Conservation (phyloP, 2,888 invertebrate species). For the Heliothis peltigera region DNA sequence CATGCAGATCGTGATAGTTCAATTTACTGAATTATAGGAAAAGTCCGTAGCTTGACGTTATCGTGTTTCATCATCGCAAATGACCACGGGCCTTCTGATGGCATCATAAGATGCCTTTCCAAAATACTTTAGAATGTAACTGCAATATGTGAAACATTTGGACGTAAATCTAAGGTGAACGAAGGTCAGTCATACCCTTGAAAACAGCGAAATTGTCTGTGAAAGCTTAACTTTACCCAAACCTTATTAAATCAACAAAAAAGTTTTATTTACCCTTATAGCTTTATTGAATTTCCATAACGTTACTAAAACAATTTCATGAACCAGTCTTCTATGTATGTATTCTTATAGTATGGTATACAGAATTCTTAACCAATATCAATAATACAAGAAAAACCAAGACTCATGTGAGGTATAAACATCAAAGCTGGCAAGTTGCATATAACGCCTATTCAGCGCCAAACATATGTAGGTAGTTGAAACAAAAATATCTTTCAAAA, state of each 20-base stretch:
- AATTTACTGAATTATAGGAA: constrained; percentile 53
- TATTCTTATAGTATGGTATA: too few relatives aligned
- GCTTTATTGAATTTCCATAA: too few relatives aligned
- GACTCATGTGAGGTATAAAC: too few relatives aligned
- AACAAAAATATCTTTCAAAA: too few relatives aligned
- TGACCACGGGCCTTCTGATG: constrained; percentile 38
- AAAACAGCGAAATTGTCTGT: constrained; percentile 2
- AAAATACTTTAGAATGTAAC: constrained; percentile 45
- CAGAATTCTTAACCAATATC: too few relatives aligned
- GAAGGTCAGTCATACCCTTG: constrained; percentile 8
- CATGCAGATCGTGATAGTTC: constrained; percentile 56
- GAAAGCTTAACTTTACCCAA: neutral
- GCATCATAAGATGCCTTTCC: constrained; percentile 36
- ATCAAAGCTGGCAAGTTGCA: too few relatives aligned
- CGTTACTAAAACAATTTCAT: too few relatives aligned
- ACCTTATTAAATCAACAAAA: neutral
- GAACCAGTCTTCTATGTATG: too few relatives aligned
- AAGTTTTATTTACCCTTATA: neutral
- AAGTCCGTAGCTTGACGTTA: constrained; percentile 35
- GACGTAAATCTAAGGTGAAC: constrained; percentile 6
- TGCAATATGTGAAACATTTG: constrained; percentile 27
- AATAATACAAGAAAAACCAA: too few relatives aligned
- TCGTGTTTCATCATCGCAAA: constrained; percentile 48
- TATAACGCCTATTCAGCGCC: too few relatives aligned
- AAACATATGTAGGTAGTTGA: too few relatives aligned